A percentile compares a stretch with the other conserved stretches of the same genome.
Conservation (phyloP, 92 coral and sea anemone genomes). For the Phymanthus crucifer region DNA sequence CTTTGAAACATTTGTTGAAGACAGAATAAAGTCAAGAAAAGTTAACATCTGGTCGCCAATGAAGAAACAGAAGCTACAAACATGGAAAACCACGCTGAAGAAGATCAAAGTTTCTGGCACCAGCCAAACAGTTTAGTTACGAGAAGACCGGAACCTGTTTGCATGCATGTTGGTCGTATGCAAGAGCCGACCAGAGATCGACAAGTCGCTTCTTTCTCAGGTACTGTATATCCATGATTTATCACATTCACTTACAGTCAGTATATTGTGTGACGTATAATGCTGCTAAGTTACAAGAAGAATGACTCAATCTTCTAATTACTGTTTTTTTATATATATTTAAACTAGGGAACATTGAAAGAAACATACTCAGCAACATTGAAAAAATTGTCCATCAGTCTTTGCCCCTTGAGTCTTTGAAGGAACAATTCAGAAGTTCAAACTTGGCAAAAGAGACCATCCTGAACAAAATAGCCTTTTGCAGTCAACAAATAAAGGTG, state of each 20-base stretch:
- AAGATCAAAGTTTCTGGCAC: slow-evolving; percentile 20
- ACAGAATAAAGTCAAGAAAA: slow-evolving; percentile 32
- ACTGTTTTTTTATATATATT: no score
- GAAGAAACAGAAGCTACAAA: slow-evolving; percentile 42
- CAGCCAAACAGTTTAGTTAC: slow-evolving; percentile 36
- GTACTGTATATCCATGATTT: neutral
- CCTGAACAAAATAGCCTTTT: neutral
- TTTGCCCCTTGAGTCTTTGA: no score
- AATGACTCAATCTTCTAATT: neutral
- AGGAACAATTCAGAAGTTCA: neutral
- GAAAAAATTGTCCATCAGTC: neutral
- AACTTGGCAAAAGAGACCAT: neutral
- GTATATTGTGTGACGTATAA: neutral
- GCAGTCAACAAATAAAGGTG: neutral
- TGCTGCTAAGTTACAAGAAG: neutral
- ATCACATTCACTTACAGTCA: neutral
- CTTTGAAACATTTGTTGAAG: slow-evolving; percentile 31
- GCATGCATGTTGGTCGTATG: slow-evolving; percentile 27
- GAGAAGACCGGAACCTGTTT: slow-evolving; percentile 48
- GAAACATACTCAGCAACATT: neutral
- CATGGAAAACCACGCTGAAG: slow-evolving; percentile 33
- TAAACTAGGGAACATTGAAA: neutral
- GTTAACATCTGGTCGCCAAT: slow-evolving; percentile 47
- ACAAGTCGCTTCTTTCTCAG: neutral
- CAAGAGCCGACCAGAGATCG: neutral